A percentile compares a stretch with the other conserved stretches of the same genome.
phyloP scores from a whole-genome alignment of 2,888 invertebrate species.

The Galerucella pusilla region DNA sequence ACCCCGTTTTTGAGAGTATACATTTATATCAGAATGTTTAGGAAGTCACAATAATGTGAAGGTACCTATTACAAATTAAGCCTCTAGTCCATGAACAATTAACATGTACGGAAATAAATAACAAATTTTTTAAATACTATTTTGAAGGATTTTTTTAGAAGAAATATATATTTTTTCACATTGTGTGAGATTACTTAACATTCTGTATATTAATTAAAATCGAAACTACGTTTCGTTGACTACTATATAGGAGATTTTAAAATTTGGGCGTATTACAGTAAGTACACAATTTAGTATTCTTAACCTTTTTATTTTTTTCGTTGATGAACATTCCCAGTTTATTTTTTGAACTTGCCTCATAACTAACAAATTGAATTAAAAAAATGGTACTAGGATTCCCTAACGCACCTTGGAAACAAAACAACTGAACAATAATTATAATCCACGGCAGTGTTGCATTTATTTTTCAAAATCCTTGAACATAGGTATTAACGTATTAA shows the following conservation, averaged over 20 bases:
- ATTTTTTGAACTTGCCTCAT: neutral
- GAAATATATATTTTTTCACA: constrained; percentile 18
- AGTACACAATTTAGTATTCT: constrained; percentile 21
- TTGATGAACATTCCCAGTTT: neutral
- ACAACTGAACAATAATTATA: too few relatives aligned
- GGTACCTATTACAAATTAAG: neutral
- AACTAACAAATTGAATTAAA: neutral
- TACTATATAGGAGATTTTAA: constrained; percentile 11
- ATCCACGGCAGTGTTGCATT: too few relatives aligned
- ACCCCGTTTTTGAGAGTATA: constrained; percentile 7
- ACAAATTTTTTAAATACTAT: neutral
- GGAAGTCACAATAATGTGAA: constrained; percentile 37
- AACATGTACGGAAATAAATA: too few relatives aligned
- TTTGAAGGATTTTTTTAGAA: neutral
- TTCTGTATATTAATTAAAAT: constrained; percentile 25
- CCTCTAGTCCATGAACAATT: too few relatives aligned
- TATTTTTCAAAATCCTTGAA: too few relatives aligned
- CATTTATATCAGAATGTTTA: constrained; percentile 35
- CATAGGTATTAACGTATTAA: too few relatives aligned
- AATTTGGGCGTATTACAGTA: constrained; percentile 25
- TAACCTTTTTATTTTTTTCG: constrained; percentile 15
- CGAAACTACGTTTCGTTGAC: constrained; percentile 8
- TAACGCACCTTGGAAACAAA: neutral
- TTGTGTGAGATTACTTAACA: constrained; percentile 35
- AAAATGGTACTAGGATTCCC: neutral